These are phyloP conservation scores for Arvicola amphibius DNA, from an alignment of 2,797 vertebrate genomes.

Conservation along the genomic window DNA sequence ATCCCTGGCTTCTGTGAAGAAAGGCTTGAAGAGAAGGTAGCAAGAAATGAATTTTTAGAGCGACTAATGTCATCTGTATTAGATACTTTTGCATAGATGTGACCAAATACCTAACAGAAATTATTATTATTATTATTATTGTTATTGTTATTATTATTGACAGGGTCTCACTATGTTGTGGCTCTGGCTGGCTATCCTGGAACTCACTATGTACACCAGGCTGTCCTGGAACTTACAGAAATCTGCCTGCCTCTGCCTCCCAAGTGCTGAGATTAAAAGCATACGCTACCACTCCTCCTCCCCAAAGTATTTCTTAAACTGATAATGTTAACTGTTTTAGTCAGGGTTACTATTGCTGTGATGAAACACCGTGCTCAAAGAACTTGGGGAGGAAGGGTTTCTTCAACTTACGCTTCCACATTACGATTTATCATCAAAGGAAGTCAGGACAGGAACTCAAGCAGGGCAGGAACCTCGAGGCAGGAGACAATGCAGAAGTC, in stretches of 20 bases:
- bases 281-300: not conserved
- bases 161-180: not conserved
- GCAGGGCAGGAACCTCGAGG: not conserved
- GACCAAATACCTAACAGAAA: not conserved
- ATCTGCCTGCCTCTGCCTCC: not conserved
- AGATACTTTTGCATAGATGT: not conserved
- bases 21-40: not conserved
- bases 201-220: not conserved
- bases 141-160: not conserved
- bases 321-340: not conserved
- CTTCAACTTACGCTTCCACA: not conserved
- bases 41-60: not conserved
- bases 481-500: not conserved
- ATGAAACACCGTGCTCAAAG: not conserved
- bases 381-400: not conserved
- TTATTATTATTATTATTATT: not conserved
- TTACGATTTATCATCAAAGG: not conserved
- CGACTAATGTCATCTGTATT: not conserved
- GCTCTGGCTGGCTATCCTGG: not conserved
- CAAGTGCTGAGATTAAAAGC: not conserved
- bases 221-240: not conserved
- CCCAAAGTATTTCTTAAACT: not conserved
- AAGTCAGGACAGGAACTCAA: not conserved
- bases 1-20: not conserved
- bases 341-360: not conserved